Evolutionary conservation across 1,140 invertebrate species (phyloP).

Genomic region (Gonioctena quinquepunctata): DNA sequence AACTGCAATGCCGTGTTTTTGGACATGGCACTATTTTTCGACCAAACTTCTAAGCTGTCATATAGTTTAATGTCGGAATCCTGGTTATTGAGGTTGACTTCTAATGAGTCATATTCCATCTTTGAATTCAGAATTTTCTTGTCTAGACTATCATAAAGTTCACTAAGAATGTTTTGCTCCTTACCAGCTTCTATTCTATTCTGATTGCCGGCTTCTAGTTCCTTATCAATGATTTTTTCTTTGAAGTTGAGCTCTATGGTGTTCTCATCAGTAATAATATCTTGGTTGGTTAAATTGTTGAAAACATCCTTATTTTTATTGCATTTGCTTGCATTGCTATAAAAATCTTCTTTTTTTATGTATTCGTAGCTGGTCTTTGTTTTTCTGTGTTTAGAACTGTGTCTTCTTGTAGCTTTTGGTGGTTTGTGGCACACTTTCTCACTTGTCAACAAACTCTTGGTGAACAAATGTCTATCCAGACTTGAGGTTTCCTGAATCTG

Average conservation of each 20-base stretch:
- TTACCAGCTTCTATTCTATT: no score
- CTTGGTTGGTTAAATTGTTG: conserved; percentile 54
- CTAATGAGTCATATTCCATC: conserved; percentile 46
- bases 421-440: conserved; percentile 62
- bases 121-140: conserved; percentile 41
- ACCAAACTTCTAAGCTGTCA: conserved; percentile 45
- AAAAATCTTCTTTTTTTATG: conserved; percentile 57
- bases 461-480: conserved; percentile 59
- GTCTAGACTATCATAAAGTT: conserved; percentile 52
- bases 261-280: conserved; percentile 39
- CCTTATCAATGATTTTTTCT: conserved; percentile 51
- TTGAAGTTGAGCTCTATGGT: conserved; percentile 52
- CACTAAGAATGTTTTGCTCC: conserved; percentile 40
- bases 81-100: conserved; percentile 43
- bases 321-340: conserved; percentile 28
- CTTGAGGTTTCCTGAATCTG: conserved; percentile 57
- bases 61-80: conserved; percentile 35
- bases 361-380: conserved; percentile 54
- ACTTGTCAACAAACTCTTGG: conserved; percentile 43
- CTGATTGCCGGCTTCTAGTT: conserved; percentile 39
- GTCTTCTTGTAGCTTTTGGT: conserved; percentile 56
- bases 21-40: conserved; percentile 23
- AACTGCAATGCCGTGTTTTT: conserved; percentile 36
- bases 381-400: conserved; percentile 52
- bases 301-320: conserved; percentile 38